Percentiles rank a stretch among this genome's conserved stretches.
Evolutionary conservation across 1,140 invertebrate species (phyloP).

Genomic region (Bombus consobrinus): DNA sequence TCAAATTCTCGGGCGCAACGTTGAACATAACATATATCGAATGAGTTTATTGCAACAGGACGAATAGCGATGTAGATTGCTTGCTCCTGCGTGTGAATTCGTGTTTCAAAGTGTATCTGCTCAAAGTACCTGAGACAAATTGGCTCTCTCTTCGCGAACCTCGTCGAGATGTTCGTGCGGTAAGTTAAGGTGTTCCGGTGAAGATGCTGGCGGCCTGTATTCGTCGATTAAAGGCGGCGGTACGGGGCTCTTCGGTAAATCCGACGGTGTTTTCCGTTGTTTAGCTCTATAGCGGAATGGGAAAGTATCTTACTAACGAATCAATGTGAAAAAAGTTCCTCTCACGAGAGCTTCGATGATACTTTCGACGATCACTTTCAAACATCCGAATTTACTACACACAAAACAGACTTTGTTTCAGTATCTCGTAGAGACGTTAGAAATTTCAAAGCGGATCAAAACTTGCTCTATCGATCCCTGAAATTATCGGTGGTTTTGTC

Average conservation of each 20-base stretch:
- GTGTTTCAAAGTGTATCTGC: neutral
- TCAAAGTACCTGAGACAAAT: constrained; percentile 78
- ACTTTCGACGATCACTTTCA: constrained; percentile 34
- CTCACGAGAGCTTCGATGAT: constrained; percentile 14
- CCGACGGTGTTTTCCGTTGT: constrained; percentile 61
- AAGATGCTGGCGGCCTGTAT: constrained; percentile 60
- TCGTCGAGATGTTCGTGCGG: constrained; percentile 78
- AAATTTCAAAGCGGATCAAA: neutral
- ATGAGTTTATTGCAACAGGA: too few relatives aligned
- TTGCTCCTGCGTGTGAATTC: neutral
- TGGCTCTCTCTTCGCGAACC: constrained; percentile 78
- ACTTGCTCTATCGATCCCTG: neutral
- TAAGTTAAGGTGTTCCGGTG: constrained; percentile 68
- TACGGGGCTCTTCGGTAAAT: constrained; percentile 79
- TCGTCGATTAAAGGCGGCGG: constrained; percentile 72
- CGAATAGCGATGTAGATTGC: neutral
- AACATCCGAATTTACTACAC: neutral
- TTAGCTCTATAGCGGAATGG: constrained; percentile 66
- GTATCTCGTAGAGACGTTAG: neutral
- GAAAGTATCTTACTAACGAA: constrained; percentile 33
- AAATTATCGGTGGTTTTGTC: too few relatives aligned
- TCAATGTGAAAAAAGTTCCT: neutral
- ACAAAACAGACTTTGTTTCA: neutral
- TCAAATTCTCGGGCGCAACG: neutral
- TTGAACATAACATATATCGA: too few relatives aligned